phyloP scores from a whole-genome alignment of 2,888 invertebrate genomes.

The Mythimna ferrago region DNA sequence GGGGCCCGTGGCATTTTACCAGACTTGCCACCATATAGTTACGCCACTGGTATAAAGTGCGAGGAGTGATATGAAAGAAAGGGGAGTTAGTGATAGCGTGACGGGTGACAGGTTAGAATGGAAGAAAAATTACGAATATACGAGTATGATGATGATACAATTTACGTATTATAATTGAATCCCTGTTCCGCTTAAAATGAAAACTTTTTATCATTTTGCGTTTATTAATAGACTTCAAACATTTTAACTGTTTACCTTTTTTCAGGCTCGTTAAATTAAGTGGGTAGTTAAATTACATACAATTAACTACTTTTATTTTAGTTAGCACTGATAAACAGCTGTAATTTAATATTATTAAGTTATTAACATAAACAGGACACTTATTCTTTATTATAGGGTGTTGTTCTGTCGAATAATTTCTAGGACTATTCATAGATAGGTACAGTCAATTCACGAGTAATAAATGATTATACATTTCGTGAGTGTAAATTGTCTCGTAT shows the following conservation, averaged over 20 bases:
- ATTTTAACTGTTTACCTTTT: neutral
- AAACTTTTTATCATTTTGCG: neutral
- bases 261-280: slow-evolving; percentile 13
- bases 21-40: no score
- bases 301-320: neutral
- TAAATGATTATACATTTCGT: neutral
- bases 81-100: no score
- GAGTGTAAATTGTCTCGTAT: neutral
- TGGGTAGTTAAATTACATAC: neutral
- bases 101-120: no score
- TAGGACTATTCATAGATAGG: no score
- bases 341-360: slow-evolving; percentile 15
- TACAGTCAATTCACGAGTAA: no score
- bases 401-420: neutral
- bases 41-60: no score
- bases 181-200: neutral
- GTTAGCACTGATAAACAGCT: slow-evolving; percentile 10
- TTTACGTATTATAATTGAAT: neutral
- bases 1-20: no score
- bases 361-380: slow-evolving; percentile 7
- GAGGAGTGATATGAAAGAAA: no score
- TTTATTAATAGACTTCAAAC: no score
- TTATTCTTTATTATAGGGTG: neutral
- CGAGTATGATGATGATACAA: no score
- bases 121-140: no score